These are phyloP conservation scores for Cantharis lateralis DNA, from an alignment of 2,888 invertebrate species.

Conservation along the genomic window DNA sequence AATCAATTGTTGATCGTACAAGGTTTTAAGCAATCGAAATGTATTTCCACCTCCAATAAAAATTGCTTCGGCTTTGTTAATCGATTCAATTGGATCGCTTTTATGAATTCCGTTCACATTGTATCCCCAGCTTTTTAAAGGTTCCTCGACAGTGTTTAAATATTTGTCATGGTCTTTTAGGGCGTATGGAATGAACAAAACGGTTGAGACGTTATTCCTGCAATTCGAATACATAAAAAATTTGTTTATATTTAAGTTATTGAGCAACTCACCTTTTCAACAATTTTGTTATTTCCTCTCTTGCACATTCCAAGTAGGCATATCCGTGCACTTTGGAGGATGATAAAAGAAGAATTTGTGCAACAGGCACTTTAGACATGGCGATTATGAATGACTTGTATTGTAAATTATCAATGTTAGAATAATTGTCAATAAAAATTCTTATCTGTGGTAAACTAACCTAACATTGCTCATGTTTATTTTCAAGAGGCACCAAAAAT, in stretches of 20 bases:
- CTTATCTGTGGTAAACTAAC: not conserved
- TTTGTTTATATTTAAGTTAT: conserved; percentile 9
- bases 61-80: conserved; percentile 68
- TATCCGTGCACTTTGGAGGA: conserved; percentile 72
- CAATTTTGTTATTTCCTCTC: conserved; percentile 65
- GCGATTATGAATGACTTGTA: not conserved
- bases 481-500: not conserved
- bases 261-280: conserved; percentile 61
- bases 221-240: conserved; percentile 40
- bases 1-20: conserved; percentile 72
- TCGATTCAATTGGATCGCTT: conserved; percentile 61
- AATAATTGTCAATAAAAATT: not conserved
- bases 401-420: not conserved
- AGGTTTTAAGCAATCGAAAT: conserved; percentile 70
- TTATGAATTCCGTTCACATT: conserved; percentile 70
- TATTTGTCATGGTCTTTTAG: conserved; percentile 69
- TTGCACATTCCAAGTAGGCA: conserved; percentile 69
- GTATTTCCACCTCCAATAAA: conserved; percentile 85
- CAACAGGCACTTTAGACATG: conserved; percentile 16
- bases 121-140: conserved; percentile 70
- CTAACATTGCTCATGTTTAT: not conserved
- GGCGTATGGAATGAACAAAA: conserved; percentile 80
- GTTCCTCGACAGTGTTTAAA: conserved; percentile 62
- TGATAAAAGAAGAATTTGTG: conserved; percentile 68
- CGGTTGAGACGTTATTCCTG: conserved; percentile 66